These are phyloP conservation scores for Platichthys flesus DNA, from an alignment of 2,113 vertebrate species.

Conservation along the genomic window DNA sequence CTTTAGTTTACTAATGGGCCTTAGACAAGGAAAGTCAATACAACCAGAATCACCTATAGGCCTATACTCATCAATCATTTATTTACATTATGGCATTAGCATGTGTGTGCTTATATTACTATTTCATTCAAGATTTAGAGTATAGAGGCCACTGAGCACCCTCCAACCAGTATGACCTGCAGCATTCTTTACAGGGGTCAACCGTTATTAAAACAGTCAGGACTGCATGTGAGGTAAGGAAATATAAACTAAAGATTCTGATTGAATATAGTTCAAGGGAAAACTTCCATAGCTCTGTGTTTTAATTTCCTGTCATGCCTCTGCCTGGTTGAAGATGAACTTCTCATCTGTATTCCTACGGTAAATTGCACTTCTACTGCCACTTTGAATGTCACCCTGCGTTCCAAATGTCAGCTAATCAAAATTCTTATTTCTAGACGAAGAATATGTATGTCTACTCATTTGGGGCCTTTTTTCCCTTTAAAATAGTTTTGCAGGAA, in stretches of 20 bases:
- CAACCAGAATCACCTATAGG: no score
- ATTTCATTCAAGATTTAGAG: no score
- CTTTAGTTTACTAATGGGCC: no score
- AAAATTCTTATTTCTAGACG: constrained; percentile 63
- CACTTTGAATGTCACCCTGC: constrained; percentile 66
- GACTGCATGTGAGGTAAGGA: neutral
- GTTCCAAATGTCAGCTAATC: constrained; percentile 78
- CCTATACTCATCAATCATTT: no score
- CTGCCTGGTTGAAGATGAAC: constrained; percentile 35
- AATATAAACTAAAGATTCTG: neutral
- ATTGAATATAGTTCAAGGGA: neutral
- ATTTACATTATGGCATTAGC: no score
- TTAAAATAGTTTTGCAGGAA: constrained; percentile 33
- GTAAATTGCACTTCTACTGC: constrained; percentile 50
- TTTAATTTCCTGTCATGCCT: constrained; percentile 32
- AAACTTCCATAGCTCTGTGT: neutral
- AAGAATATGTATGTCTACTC: constrained; percentile 40
- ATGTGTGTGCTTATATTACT: no score
- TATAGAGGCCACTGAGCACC: no score
- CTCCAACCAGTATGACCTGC: neutral
- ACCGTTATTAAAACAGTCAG: neutral
- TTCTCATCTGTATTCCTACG: constrained; percentile 64
- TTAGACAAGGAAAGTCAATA: no score
- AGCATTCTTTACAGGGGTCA: neutral
- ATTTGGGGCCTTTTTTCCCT: constrained; percentile 27